Evolutionary conservation across 92 coral and sea anemone genomes (phyloP), one percentile per base, ranked within the genome.

Genomic region (Actinostola sp.): DNA sequence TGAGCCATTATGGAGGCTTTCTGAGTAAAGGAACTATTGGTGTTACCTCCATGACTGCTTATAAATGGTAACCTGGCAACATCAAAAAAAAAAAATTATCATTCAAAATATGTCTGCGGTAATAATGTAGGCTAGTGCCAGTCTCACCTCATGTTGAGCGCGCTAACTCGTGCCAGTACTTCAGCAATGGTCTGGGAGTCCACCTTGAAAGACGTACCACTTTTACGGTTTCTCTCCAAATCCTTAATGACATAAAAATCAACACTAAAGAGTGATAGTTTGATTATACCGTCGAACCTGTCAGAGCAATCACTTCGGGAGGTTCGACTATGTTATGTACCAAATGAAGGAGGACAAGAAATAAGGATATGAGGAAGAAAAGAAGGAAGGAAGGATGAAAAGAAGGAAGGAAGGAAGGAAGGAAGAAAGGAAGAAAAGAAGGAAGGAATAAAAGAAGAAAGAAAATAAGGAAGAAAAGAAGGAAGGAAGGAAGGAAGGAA

Each of bases 141-240:
- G n/a, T 25, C 84, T 59, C 54, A 89, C 96, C 96, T 89, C 25
- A 86, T 67, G 13, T 91, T 57, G 32, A 57, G 85, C 28, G 87
- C 66, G 12, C 75, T 85, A 0, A 84, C 63, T 39, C 91, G 82
- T 26, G 89, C 78, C 38, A 90, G 82, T 17, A 90, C 61, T 59
- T 90, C 96, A 43, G 84, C 76, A 44, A 90, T 38, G 32, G 88
- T 70, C 13, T 89, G 82, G 13, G 96, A 86, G 28, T 90, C 92
- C 46, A 91, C 64, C 49, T 78, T 84, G 24, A 76, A 11, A 27
- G 87, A 34, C 4, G 89, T 48, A 14, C 49, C 39, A 23, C 85
- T 55, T 57, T 89, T 89, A 16, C 69, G 84, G 29, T 81, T 73
- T 43, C 89, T 82, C 61, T 87, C 87, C 26, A 71, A 80, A 64